phyloP scores from a whole-genome alignment of 1,140 invertebrate genomes.

The Leguminivora glycinivorella region DNA sequence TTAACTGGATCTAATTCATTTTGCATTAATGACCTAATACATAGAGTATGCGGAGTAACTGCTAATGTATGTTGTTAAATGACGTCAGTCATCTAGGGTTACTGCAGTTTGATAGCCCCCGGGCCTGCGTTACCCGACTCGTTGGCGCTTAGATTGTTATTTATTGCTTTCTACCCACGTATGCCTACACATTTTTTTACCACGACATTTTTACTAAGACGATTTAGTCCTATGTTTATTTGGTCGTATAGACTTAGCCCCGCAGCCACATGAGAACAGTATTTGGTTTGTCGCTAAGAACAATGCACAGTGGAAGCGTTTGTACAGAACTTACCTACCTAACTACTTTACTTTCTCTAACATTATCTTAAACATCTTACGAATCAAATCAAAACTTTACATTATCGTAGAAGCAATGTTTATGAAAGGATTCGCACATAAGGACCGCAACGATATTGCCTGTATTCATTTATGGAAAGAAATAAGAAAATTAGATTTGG shows the following conservation, averaged over 20 bases:
- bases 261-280: background rate
- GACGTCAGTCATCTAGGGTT: slow-evolving; percentile 52
- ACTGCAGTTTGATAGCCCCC: slow-evolving; percentile 55
- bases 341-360: too few species aligned
- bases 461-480: slow-evolving; percentile 44
- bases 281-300: too few species aligned
- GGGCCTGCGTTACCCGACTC: slow-evolving; percentile 42
- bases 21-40: slow-evolving; percentile 20
- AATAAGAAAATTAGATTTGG: slow-evolving; percentile 45
- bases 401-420: slow-evolving; percentile 1
- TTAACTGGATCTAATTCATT: slow-evolving; percentile 24
- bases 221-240: background rate
- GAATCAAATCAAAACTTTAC: background rate
- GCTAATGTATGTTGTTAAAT: slow-evolving; percentile 47
- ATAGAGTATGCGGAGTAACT: slow-evolving; percentile 31
- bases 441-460: slow-evolving; percentile 34
- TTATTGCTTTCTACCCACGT: slow-evolving; percentile 44
- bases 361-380: background rate
- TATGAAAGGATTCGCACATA: slow-evolving; percentile 29
- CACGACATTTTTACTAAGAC: slow-evolving; percentile 19
- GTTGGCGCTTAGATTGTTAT: slow-evolving; percentile 51
- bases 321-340: too few species aligned
- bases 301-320: too few species aligned
- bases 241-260: background rate
- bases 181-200: slow-evolving; percentile 29